Base-by-base conservation (phyloP, 1,140 invertebrate genomes). In the Drosophila pruinosa region DNA sequence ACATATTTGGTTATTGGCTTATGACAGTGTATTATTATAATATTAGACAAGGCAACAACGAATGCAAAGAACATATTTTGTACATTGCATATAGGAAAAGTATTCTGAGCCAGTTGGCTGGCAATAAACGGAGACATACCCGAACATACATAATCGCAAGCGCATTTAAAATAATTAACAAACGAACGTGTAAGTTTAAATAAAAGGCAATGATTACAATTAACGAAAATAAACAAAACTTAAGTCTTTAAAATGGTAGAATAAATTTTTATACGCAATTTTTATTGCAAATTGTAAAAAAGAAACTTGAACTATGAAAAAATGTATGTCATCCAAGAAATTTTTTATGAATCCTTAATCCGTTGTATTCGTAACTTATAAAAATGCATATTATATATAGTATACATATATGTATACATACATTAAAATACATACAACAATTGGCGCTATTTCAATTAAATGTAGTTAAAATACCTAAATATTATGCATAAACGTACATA, bases 401-500 rank as follows among this genome's bases (percentile, higher is more conserved):
- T 24, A 59, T 50, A 70, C 57, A 81, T 64, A 73, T 41, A 43
- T n/a, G n/a, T n/a, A n/a, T n/a, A n/a, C n/a, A 28, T 28, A 67
- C 26, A 59, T 47, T 21, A 19, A 54, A 26, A 31, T 61, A 61
- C 45, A 61, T 50, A 75, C 24, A 54, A 80, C 24, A 70, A 85
- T 86, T 88, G 81, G 81, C 81, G 82, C 81, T 85, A 85, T 88
- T 85, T 86, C 81, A 78, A 88, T 71, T 81, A 85, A 74, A 77
- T 58, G 82, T 85, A 85, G 77, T 72, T 73, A 73, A 72, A 75
- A 71, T 15, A 59, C 43, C 17, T 78, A 86, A 61, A 50, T 58
- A 80, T 61, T 69, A 72, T 72, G 72, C 80, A 83, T 72, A 77
- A 41, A 77, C 63, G 43, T 69, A 70, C 72, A 75, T 68, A 79